phyloP scores from a whole-genome alignment of 2,797 vertebrate genomes.

The Lophius americanus region DNA sequence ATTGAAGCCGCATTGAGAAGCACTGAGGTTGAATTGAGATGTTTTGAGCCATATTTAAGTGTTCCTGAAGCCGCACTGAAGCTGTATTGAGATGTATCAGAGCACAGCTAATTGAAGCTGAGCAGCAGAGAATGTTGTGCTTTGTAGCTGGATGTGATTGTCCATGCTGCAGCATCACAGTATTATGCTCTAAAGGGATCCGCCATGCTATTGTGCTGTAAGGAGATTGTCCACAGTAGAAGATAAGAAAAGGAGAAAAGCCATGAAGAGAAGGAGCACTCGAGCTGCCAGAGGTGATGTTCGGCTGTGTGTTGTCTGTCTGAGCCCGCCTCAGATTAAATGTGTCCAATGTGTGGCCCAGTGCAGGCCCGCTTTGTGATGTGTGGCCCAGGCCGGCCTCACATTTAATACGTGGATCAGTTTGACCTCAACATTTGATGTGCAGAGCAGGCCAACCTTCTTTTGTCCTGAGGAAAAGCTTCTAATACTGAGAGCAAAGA shows the following conservation, averaged over 20 bases:
- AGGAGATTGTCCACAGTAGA: conserved; percentile 73
- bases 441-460: conserved; percentile 60
- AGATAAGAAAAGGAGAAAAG: conserved; percentile 72
- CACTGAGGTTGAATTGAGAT: conserved; percentile 79
- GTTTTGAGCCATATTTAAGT: conserved; percentile 80
- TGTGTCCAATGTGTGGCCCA: conserved; percentile 75
- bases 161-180: conserved; percentile 62
- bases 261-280: conserved; percentile 69
- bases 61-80: conserved; percentile 56
- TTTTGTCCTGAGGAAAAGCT: conserved; percentile 61
- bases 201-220: conserved; percentile 71
- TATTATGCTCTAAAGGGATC: conserved; percentile 72
- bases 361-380: conserved; percentile 50
- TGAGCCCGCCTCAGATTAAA: conserved; percentile 66
- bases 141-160: conserved; percentile 74
- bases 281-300: conserved; percentile 73
- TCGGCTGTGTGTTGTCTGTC: conserved; percentile 64
- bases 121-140: conserved; percentile 76
- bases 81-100: conserved; percentile 80
- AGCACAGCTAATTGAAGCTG: conserved; percentile 82
- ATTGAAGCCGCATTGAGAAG: conserved; percentile 67
- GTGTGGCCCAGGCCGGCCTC: conserved; percentile 54
- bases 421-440: conserved; percentile 74
- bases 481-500: conserved; percentile 61
- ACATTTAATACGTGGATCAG: conserved; percentile 69